These are phyloP conservation scores for Pararge aegeria DNA, from an alignment of 1,140 invertebrate genomes.

Conservation along the genomic window DNA sequence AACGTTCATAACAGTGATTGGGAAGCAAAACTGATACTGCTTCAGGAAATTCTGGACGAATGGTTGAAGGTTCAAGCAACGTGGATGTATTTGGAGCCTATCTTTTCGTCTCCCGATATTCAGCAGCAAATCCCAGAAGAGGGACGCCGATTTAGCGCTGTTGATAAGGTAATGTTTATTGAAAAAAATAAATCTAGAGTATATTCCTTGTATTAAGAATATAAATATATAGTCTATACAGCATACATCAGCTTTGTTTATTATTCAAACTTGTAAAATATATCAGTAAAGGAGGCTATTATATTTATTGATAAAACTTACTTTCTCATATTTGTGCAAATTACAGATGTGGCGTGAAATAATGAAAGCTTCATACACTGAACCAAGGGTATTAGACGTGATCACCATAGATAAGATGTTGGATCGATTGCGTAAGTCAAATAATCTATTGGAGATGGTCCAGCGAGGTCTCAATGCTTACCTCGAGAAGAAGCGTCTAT, in stretches of 20 bases:
- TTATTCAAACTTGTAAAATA: too few species aligned
- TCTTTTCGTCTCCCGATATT: conserved; percentile 98
- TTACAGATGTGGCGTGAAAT: conserved; percentile 93
- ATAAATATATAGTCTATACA: too few species aligned
- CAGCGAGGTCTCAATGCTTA: conserved; percentile 96
- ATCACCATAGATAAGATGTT: conserved; percentile 96
- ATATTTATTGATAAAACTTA: too few species aligned
- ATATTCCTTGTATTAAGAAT: too few species aligned
- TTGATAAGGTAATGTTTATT: conserved; percentile 87
- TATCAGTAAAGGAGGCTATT: too few species aligned
- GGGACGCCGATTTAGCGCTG: conserved; percentile 92
- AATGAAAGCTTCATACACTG: conserved; percentile 90
- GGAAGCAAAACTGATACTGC: conserved; percentile 87
- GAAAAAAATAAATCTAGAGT: neutral
- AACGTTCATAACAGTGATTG: conserved; percentile 84
- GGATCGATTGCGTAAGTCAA: conserved; percentile 94
- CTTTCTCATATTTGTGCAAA: neutral
- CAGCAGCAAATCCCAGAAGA: conserved; percentile 96
- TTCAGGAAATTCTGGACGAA: conserved; percentile 96
- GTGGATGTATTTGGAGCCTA: conserved; percentile 98
- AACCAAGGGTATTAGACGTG: conserved; percentile 91
- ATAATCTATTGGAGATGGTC: conserved; percentile 92
- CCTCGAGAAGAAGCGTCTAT: conserved; percentile 96
- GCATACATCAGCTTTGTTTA: too few species aligned
- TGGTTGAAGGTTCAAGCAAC: conserved; percentile 97